Evolutionary conservation across 2,797 vertebrate genomes (phyloP).

Genomic region (Nasua narica): DNA sequence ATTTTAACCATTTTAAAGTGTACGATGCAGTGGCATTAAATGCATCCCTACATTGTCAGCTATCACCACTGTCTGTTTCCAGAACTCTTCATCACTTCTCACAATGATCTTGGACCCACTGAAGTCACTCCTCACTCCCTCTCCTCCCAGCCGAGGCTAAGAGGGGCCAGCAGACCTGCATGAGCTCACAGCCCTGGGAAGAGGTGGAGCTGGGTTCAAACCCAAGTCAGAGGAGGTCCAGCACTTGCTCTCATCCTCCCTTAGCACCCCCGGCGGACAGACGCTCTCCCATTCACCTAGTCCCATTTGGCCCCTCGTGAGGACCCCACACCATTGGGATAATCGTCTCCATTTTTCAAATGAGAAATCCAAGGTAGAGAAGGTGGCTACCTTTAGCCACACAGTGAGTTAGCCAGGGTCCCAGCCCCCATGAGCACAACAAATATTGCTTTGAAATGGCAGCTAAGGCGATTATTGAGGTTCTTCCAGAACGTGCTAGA

Average conservation of each 20-base stretch:
- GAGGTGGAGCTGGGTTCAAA: background rate
- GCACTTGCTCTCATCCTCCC: background rate
- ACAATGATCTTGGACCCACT: background rate
- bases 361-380: background rate
- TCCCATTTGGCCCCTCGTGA: background rate
- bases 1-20: background rate
- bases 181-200: background rate
- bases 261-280: background rate
- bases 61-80: background rate
- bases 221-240: background rate
- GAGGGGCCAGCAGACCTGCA: background rate
- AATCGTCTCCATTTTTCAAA: background rate
- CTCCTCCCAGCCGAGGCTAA: background rate
- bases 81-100: background rate
- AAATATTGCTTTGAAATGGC: background rate
- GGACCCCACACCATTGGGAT: background rate
- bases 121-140: background rate
- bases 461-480: background rate
- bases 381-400: background rate
- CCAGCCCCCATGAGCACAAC: background rate
- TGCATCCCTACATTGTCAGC: background rate
- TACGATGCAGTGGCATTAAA: background rate
- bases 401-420: background rate
- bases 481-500: background rate
- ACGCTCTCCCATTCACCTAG: background rate